Evolutionary conservation across 2,888 invertebrate genomes (phyloP), one percentile per base, ranked within the genome.

Genomic region (Dyspetes luteomarginatus): DNA sequence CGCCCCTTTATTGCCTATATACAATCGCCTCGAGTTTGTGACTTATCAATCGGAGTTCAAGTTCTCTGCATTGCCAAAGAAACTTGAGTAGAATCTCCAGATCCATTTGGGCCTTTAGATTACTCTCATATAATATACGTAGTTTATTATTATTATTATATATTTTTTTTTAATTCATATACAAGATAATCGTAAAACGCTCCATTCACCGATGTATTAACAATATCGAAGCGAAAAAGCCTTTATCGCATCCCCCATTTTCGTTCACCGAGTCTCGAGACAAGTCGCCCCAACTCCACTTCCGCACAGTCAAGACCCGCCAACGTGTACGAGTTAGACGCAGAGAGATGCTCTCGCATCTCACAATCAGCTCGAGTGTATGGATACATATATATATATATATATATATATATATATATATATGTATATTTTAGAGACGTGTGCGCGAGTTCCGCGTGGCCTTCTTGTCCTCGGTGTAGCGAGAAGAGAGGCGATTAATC

Each of bases 401-500:
- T n/a, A 43, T 22, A 19, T 62, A n/a, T 3, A 43, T 22, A 43
- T 24, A 30, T 26, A 41, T 68, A 15, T 68, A 15, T 30, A 24
- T 24, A 24, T 26, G 71, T 60, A 48, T 60, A 50, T 45, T 60
- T 68, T 26, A 55, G 22, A 28, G 48, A 48, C 60, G 45, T 15
- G n/a, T n/a, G 26, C 56, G 15, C 72, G 30, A 36, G 36, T 36
- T 24, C 67, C n/a, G n/a, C 71, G 36, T 52, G 76, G 41, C 62
- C 55, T 76, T 81, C 60, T 62, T 60, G 76, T 76, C 67, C 64
- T 77, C 19, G 43, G 19, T 60, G 67, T 48, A 64, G 67, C 36
- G 36, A 67, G 71, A 62, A 65, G 62, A 55, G 48, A 62, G 67
- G 30, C 72, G 76, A 81, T 81, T 81, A 81, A 81, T 81, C 80